Conservation (phyloP, 2,888 invertebrate genomes). For the Gordius sp. region DNA sequence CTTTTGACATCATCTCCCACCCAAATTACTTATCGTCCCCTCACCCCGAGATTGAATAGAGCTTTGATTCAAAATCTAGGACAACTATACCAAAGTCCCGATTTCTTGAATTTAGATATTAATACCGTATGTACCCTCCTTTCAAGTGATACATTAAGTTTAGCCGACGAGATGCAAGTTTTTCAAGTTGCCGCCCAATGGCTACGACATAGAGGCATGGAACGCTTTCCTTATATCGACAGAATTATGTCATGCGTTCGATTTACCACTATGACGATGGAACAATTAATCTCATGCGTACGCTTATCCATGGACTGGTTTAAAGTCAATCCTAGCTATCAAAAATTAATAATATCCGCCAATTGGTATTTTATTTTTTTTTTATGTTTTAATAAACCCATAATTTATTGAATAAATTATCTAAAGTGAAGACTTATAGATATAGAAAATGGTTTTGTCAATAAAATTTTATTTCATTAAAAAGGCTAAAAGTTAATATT, state of each 20-base stretch:
- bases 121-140: neutral
- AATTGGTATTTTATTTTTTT: too few species aligned
- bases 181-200: neutral
- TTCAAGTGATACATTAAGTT: neutral
- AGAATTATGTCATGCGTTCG: neutral
- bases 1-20: too few species aligned
- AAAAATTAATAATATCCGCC: neutral
- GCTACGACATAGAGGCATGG: neutral
- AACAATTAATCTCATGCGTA: neutral
- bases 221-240: neutral
- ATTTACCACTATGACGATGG: neutral
- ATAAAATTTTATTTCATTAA: too few species aligned
- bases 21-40: too few species aligned
- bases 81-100: neutral
- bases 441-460: too few species aligned
- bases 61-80: slow-evolving; percentile 1
- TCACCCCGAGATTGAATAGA: neutral
- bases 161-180: neutral
- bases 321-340: neutral
- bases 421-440: too few species aligned
- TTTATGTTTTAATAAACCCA: too few species aligned
- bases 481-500: too few species aligned
- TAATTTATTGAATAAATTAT: too few species aligned
- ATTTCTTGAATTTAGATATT: neutral
- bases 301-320: neutral